Percentiles rank a stretch among this genome's conserved stretches.
Conservation (phyloP, 2,797 vertebrate genomes). For the Hyperoplus lanceolatus region DNA sequence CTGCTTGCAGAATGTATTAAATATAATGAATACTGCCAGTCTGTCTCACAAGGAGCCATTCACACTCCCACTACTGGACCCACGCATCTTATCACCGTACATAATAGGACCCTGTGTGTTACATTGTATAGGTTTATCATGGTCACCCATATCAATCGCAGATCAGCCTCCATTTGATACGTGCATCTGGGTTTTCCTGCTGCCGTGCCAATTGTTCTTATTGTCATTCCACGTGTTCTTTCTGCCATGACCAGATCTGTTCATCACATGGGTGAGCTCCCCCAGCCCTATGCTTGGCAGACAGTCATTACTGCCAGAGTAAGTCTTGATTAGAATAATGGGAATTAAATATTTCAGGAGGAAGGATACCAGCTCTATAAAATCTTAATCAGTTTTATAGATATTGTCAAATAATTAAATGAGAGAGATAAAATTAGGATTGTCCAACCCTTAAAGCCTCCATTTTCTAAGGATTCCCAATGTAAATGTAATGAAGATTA, state of each 20-base stretch:
- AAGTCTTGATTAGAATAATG: slow-evolving; percentile 75
- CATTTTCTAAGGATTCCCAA: slow-evolving; percentile 34
- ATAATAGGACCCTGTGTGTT: slow-evolving; percentile 42
- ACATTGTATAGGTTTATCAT: slow-evolving; percentile 15
- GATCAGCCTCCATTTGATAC: slow-evolving; percentile 38
- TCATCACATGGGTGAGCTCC: slow-evolving; percentile 58
- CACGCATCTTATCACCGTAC: slow-evolving; percentile 35
- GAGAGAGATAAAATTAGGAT: slow-evolving; percentile 70
- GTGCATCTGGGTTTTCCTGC: slow-evolving; percentile 29
- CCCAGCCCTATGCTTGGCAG: slow-evolving; percentile 61
- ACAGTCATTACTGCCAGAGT: slow-evolving; percentile 61
- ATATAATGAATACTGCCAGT: neutral
- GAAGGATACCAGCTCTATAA: slow-evolving; percentile 66
- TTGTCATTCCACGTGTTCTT: slow-evolving; percentile 43
- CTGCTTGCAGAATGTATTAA: slow-evolving; percentile 11
- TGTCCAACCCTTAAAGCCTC: slow-evolving; percentile 30
- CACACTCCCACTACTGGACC: slow-evolving; percentile 16
- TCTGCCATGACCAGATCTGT: slow-evolving; percentile 29
- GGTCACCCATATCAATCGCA: slow-evolving; percentile 51
- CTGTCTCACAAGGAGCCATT: slow-evolving; percentile 23
- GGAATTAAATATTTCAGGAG: slow-evolving; percentile 77
- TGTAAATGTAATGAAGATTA: slow-evolving; percentile 49
- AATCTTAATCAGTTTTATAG: slow-evolving; percentile 72
- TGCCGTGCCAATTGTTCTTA: slow-evolving; percentile 35
- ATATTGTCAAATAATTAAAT: slow-evolving; percentile 70